Percentiles rank a stretch among this genome's conserved stretches.
phyloP scores from a whole-genome alignment of 2,113 vertebrate species.

The Ciconia stormi region DNA sequence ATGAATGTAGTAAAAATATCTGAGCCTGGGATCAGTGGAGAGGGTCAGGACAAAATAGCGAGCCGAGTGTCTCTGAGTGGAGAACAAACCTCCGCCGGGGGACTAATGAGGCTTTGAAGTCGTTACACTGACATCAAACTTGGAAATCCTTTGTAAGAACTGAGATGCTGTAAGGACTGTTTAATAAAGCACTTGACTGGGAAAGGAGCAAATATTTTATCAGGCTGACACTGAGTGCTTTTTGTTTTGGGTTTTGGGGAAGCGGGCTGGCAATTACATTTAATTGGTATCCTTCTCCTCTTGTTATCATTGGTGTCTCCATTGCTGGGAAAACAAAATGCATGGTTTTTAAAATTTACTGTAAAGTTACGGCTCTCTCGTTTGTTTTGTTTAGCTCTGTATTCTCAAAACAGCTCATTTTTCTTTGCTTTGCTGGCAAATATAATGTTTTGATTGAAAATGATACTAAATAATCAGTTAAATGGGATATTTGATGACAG shows the following conservation, averaged over 20 bases:
- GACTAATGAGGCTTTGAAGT: slow-evolving; percentile 46
- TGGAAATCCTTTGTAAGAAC: slow-evolving; percentile 24
- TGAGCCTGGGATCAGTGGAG: background rate
- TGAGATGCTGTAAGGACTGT: slow-evolving; percentile 29
- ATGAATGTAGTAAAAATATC: background rate
- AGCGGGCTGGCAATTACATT: background rate
- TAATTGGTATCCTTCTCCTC: slow-evolving; percentile 54
- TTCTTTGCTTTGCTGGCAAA: slow-evolving; percentile 24
- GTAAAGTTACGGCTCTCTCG: background rate
- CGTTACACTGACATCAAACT: background rate
- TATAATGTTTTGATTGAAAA: slow-evolving; percentile 61
- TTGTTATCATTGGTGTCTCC: slow-evolving; percentile 40
- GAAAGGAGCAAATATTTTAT: slow-evolving; percentile 53
- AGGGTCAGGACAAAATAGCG: background rate
- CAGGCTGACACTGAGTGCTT: slow-evolving; percentile 46
- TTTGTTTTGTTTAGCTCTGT: slow-evolving; percentile 59
- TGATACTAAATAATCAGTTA: slow-evolving; percentile 59
- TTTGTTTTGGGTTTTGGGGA: slow-evolving; percentile 29
- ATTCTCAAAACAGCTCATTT: slow-evolving; percentile 59
- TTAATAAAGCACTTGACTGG: slow-evolving; percentile 51
- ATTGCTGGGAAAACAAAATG: slow-evolving; percentile 53
- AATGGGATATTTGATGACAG: slow-evolving; percentile 42
- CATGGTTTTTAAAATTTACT: slow-evolving; percentile 14
- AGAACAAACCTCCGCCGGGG: background rate
- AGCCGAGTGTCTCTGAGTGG: background rate